These are phyloP conservation scores for Sialis fuliginosa DNA, from an alignment of 2,888 invertebrate genomes.

Conservation along the genomic window DNA sequence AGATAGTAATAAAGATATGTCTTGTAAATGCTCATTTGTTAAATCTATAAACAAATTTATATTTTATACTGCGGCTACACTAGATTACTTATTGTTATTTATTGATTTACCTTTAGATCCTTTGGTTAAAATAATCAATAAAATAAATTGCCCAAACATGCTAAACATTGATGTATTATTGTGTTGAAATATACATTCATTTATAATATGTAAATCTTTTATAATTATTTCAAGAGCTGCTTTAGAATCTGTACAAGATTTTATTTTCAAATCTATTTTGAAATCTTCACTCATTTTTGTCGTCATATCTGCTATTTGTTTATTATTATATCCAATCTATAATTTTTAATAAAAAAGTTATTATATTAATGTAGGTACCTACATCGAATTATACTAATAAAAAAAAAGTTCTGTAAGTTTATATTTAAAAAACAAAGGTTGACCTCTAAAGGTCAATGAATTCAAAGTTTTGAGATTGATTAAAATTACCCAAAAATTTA, in stretches of 20 bases:
- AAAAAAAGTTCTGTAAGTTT: too few species aligned
- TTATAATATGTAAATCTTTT: conserved; percentile 13
- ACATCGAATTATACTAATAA: too few species aligned
- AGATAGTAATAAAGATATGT: conserved; percentile 48
- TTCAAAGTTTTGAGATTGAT: too few species aligned
- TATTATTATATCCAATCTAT: conserved; percentile 5
- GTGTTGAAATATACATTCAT: conserved; percentile 24
- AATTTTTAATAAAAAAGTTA: too few species aligned
- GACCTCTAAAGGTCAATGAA: too few species aligned
- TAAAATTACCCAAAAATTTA: too few species aligned
- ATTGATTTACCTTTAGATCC: conserved; percentile 24
- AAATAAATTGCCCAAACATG: conserved; percentile 33
- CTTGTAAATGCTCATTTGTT: conserved; percentile 43
- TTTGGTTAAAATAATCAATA: conserved; percentile 33
- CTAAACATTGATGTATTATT: conserved; percentile 28
- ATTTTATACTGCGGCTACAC: too few species aligned
- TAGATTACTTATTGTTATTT: too few species aligned
- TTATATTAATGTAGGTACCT: too few species aligned
- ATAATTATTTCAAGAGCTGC: conserved; percentile 23
- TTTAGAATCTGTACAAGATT: conserved; percentile 14
- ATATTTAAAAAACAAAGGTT: too few species aligned
- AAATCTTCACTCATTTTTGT: conserved; percentile 17
- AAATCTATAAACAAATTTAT: conserved; percentile 30
- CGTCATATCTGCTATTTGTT: conserved; percentile 18
- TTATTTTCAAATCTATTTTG: conserved; percentile 20